These are phyloP conservation scores for Xenopus laevis DNA, from an alignment of 2,113 vertebrate genomes.

Conservation along the genomic window DNA sequence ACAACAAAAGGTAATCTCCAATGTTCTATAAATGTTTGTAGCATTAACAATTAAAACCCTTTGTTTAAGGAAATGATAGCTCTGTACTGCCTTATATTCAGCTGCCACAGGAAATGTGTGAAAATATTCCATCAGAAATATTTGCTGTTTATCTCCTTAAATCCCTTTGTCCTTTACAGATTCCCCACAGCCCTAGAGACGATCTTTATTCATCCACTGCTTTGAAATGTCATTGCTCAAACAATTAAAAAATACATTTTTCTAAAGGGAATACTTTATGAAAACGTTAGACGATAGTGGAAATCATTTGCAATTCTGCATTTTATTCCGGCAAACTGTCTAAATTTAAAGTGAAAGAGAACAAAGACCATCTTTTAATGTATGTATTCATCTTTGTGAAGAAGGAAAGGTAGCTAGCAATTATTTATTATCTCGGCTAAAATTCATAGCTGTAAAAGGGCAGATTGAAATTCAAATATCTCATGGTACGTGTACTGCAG, in stretches of 20 bases:
- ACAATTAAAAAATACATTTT: conserved; percentile 44
- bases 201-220: conserved; percentile 40
- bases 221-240: conserved; percentile 43
- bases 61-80: neutral
- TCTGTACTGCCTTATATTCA: neutral
- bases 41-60: neutral
- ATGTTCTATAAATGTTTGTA: neutral
- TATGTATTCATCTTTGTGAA: neutral
- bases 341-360: conserved; percentile 17
- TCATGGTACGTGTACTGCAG: neutral
- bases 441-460: conserved; percentile 9
- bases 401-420: too few relatives aligned
- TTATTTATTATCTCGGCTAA: conserved; percentile 1
- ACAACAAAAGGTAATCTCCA: neutral
- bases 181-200: conserved; percentile 19
- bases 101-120: neutral
- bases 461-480: neutral
- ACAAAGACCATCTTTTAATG: conserved; percentile 17
- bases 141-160: conserved; percentile 42
- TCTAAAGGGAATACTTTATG: conserved; percentile 42
- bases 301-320: conserved; percentile 26
- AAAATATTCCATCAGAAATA: conserved; percentile 35
- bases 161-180: conserved; percentile 43
- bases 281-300: conserved; percentile 27
- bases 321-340: conserved; percentile 15